Evolutionary conservation across 2,888 invertebrate genomes (phyloP).

Genomic region (Exocentrus adspersus): DNA sequence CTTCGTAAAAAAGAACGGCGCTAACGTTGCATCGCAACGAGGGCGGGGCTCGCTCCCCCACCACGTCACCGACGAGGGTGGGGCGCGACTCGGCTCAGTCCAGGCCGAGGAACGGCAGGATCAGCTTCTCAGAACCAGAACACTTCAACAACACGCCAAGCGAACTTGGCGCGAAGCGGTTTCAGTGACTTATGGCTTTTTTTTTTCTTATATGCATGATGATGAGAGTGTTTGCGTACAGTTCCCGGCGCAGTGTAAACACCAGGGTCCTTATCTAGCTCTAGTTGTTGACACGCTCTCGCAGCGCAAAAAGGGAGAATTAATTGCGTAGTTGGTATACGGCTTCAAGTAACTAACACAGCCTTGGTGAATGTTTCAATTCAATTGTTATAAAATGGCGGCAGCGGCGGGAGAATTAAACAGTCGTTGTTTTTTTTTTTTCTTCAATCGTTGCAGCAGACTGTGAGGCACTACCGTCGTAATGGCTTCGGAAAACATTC

Average conservation of each 20-base stretch:
- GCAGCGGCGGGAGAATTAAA: no score
- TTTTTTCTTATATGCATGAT: conserved; percentile 5
- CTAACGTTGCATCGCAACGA: no score
- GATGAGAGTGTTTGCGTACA: background rate
- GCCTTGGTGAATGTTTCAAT: no score
- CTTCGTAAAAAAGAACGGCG: no score
- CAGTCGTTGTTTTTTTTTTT: no score
- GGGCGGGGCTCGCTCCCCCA: conserved; percentile 4
- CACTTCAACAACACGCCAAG: no score
- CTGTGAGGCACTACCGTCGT: background rate
- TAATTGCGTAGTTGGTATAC: background rate
- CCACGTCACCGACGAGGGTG: background rate
- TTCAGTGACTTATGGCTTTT: no score
- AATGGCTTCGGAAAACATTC: conserved; percentile 4
- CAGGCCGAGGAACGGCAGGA: background rate
- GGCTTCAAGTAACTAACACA: no score
- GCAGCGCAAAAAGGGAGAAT: conserved; percentile 1
- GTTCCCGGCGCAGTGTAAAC: background rate
- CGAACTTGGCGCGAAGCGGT: conserved; percentile 6
- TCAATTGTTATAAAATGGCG: no score
- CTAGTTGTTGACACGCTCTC: conserved; percentile 1
- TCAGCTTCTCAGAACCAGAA: background rate
- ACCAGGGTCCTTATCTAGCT: background rate
- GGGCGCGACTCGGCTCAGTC: background rate
- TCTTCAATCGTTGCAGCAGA: background rate